These are phyloP conservation scores for Acrobasis consociella DNA, from an alignment of 2,888 invertebrate genomes.

Conservation along the genomic window DNA sequence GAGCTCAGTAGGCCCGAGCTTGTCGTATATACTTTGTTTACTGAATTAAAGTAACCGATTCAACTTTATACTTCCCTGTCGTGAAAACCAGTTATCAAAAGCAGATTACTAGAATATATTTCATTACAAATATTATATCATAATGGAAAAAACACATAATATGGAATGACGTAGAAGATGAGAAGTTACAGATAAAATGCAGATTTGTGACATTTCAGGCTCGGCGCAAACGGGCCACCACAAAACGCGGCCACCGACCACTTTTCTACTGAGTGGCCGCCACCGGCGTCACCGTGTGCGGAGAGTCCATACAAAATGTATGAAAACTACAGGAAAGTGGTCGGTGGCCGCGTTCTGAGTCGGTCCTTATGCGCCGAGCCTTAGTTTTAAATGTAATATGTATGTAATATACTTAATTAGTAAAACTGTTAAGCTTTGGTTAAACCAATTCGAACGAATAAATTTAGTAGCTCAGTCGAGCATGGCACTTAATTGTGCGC, in stretches of 20 bases:
- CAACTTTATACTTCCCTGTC: not conserved
- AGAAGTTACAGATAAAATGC: conserved; percentile 40
- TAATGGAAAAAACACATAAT: conserved; percentile 55
- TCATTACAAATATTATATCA: conserved; percentile 35
- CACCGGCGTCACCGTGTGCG: too few species aligned
- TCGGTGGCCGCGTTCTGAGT: too few species aligned
- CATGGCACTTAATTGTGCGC: conserved; percentile 49
- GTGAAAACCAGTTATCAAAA: not conserved
- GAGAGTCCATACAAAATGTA: too few species aligned
- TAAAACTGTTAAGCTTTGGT: conserved; percentile 40
- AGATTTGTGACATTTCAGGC: conserved; percentile 50
- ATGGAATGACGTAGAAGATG: conserved; percentile 61
- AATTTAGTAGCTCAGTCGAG: conserved; percentile 32
- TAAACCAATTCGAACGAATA: conserved; percentile 44
- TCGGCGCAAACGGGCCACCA: too few species aligned
- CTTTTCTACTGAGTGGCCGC: too few species aligned
- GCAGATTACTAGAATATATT: conserved; percentile 20
- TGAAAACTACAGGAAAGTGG: too few species aligned
- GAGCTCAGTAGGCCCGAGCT: not conserved
- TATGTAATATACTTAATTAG: conserved; percentile 3
- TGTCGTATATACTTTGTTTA: not conserved
- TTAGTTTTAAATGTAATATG: not conserved
- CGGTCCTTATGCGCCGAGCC: too few species aligned
- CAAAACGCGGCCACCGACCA: too few species aligned
- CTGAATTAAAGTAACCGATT: not conserved